Base-by-base conservation (phyloP, 2,888 invertebrate species). In the Epirrhoe alternata region DNA sequence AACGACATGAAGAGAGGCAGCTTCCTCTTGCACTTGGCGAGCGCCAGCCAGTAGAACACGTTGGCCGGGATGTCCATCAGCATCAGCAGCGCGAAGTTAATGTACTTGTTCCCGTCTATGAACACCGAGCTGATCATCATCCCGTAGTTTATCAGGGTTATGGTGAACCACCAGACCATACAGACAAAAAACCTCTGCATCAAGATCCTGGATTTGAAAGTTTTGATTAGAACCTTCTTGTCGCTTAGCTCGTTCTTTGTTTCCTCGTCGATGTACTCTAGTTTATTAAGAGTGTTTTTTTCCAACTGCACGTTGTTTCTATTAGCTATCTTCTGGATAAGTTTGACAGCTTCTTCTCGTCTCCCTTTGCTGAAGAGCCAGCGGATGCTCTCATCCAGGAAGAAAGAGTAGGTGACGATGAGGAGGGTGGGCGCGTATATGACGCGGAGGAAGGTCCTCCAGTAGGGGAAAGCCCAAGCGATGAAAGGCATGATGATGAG, bases 61-160 rank as follows among this genome's bases (percentile, higher is more conserved):
- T 92, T 92, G 10, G 93, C 87, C 0, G 92, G 92, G 2, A 93
- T 85, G 54, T 93, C 92, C 90, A 92, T 91, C 73, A 90, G 47
- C 86, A 92, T 90, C 45, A 92, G 78, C 61, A 92, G 72, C 3
- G 92, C 87, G 63, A 93, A 93, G 78, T 92, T 93, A 17, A 90
- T 75, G 77, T 90, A 92, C 72, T 92, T 92, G 76, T 92, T 90
- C 5, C 93, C 92, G 10, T 85, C 90, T 62, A 92, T 87, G 70
- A 90, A 84, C 59, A 92, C 92, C 0, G 92, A 85, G 75, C 92
- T 87, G 78, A 92, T 89, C 92, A 92, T 92, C 93, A 92, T 92
- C 3, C 92, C 93, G 72, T 92, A 93, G 83, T 93, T 92, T 68
- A 93, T 92, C 38, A 93, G 77, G 16, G 92, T 92, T 61, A 89